Percentiles rank a stretch among this genome's conserved stretches.
phyloP scores from a whole-genome alignment of 2,797 vertebrate species.

The Prunella strophiata region DNA sequence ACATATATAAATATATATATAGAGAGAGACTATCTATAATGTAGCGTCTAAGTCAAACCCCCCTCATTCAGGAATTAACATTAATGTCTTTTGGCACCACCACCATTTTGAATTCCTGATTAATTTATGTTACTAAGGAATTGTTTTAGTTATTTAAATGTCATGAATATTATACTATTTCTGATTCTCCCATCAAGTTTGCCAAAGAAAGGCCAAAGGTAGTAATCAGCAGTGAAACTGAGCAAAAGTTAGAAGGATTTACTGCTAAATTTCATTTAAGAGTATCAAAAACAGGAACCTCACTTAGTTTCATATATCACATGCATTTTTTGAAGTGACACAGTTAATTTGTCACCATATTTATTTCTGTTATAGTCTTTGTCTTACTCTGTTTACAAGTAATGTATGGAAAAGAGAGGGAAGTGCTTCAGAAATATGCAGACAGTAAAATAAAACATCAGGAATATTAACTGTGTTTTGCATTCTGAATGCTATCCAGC shows the following conservation, averaged over 20 bases:
- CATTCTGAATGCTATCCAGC: neutral
- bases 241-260: neutral
- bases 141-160: neutral
- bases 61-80: neutral
- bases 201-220: neutral
- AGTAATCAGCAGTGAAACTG: neutral
- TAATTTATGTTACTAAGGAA: neutral
- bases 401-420: neutral
- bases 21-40: neutral
- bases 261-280: neutral
- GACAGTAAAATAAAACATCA: neutral
- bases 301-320: neutral
- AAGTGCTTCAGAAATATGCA: neutral
- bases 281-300: neutral
- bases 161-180: neutral
- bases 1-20: rapidly evolving
- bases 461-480: neutral
- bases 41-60: neutral
- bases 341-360: neutral
- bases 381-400: neutral
- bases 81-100: neutral
- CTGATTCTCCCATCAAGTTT: neutral
- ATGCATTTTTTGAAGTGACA: neutral
- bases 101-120: neutral
- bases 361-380: neutral